Evolutionary conservation across 2,113 vertebrate species (phyloP).

Genomic region (Prunella himalayana): DNA sequence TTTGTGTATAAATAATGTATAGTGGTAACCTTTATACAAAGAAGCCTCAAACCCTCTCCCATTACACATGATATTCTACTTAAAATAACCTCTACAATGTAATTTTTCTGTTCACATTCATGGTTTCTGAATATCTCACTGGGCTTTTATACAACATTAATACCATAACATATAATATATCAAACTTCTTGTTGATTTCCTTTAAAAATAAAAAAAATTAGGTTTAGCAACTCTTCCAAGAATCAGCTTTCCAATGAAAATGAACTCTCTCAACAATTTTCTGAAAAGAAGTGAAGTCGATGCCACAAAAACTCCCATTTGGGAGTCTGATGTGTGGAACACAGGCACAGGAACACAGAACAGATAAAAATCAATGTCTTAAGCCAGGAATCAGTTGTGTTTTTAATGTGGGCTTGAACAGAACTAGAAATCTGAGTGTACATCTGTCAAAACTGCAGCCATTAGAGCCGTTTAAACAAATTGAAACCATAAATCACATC

Average conservation of each 20-base stretch:
- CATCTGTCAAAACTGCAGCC: neutral
- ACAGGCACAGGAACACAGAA: neutral
- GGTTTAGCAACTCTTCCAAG: neutral
- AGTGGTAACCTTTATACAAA: neutral
- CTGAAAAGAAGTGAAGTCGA: neutral
- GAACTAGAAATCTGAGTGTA: neutral
- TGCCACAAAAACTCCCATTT: neutral
- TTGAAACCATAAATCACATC: slow-evolving; percentile 32
- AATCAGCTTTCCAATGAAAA: neutral
- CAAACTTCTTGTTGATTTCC: neutral
- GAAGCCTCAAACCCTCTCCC: neutral
- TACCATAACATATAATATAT: neutral
- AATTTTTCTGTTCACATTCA: neutral
- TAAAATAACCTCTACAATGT: neutral
- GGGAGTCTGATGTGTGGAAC: rapidly evolving
- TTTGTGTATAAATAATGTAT: neutral
- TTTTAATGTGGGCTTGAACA: neutral
- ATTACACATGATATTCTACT: neutral
- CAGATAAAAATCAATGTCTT: neutral
- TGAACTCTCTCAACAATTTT: neutral
- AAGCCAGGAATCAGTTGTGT: neutral
- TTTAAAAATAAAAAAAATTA: neutral
- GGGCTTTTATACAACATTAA: neutral
- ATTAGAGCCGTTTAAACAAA: slow-evolving; percentile 51
- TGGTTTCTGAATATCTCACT: neutral